These are phyloP conservation scores for Geophilus truncorum DNA, from an alignment of 2,888 invertebrate species.

Conservation along the genomic window DNA sequence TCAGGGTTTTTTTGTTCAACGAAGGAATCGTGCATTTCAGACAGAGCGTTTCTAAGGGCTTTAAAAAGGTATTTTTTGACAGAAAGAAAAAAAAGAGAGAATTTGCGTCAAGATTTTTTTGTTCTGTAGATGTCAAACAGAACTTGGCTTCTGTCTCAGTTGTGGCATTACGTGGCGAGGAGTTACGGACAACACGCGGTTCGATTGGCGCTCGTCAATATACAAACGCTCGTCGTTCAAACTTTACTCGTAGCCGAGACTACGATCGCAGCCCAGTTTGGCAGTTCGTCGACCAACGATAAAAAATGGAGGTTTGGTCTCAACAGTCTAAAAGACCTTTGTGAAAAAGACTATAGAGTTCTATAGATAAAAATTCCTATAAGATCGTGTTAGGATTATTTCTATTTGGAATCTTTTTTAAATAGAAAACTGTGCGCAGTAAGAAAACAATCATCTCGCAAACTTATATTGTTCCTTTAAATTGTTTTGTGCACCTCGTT, in stretches of 20 bases:
- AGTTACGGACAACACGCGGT: constrained; percentile 40
- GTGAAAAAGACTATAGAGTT: no score
- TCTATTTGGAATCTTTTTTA: no score
- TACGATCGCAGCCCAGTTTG: constrained; percentile 36
- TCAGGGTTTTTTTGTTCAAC: constrained; percentile 46
- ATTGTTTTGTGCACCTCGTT: no score
- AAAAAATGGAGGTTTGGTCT: no score
- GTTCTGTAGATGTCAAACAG: constrained; percentile 40
- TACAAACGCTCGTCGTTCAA: constrained; percentile 40
- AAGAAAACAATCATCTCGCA: no score
- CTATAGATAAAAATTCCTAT: no score
- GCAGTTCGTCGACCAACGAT: no score
- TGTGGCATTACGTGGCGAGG: constrained; percentile 41
- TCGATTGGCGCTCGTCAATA: constrained; percentile 38
- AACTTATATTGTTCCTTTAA: no score
- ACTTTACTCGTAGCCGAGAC: constrained; percentile 41
- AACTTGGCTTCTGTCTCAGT: constrained; percentile 41
- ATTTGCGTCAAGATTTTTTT: neutral
- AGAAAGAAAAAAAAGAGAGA: neutral
- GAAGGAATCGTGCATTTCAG: constrained; percentile 45
- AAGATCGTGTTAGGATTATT: no score
- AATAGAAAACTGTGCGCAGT: no score
- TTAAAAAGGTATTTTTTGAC: constrained; percentile 41
- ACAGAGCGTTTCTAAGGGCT: constrained; percentile 41
- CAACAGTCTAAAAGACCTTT: no score